phyloP scores from a whole-genome alignment of 2,113 vertebrate genomes.

The Oriolus oriolus region DNA sequence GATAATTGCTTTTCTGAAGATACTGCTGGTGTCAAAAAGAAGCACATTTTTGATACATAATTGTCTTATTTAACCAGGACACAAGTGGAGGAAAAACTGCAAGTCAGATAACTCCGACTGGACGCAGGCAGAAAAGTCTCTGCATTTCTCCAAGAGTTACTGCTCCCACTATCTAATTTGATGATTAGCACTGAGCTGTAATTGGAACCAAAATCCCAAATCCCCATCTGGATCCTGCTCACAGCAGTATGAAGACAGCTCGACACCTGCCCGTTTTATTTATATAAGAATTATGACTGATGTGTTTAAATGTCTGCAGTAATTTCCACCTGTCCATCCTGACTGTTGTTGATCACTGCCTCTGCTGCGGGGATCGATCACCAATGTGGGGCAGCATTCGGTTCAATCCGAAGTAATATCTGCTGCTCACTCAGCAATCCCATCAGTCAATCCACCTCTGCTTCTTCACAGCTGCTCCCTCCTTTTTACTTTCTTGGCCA shows the following conservation, averaged over 20 bases:
- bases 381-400: neutral
- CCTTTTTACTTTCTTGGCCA: neutral
- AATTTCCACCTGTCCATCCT: neutral
- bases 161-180: neutral
- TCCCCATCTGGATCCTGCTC: neutral
- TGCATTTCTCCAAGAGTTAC: neutral
- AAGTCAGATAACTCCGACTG: neutral
- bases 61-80: neutral
- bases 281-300: neutral
- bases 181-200: neutral
- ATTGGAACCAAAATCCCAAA: neutral
- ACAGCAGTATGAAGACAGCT: neutral
- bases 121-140: neutral
- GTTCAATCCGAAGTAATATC: neutral
- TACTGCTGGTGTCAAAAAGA: neutral
- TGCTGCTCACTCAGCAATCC: neutral
- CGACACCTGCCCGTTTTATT: neutral
- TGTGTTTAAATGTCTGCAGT: neutral
- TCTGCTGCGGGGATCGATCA: neutral
- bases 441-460: neutral
- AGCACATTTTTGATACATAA: neutral
- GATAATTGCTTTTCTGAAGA: neutral
- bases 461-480: neutral
- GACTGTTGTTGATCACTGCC: neutral
- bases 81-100: accelerated